Evolutionary conservation across 1,140 invertebrate genomes (phyloP).

Genomic region (Drosophila chauvacae): DNA sequence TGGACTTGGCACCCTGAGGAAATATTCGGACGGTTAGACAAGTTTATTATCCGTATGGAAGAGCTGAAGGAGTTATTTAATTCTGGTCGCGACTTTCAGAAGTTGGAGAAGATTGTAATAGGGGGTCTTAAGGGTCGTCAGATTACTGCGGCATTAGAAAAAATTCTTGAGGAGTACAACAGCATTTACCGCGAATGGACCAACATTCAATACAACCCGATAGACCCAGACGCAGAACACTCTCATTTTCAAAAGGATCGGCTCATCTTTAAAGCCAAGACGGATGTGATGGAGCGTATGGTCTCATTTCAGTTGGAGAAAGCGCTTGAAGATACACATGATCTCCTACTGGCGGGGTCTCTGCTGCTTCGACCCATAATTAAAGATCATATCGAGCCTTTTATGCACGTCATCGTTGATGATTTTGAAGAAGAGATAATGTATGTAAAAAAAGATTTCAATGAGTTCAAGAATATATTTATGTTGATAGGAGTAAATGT

Average conservation of each 20-base stretch:
- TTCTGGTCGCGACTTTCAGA: slow-evolving; percentile 90
- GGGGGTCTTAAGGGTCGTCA: slow-evolving; percentile 89
- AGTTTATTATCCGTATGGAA: slow-evolving; percentile 86
- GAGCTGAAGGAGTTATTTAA: slow-evolving; percentile 88
- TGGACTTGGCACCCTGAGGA: slow-evolving; percentile 89
- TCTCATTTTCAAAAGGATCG: slow-evolving; percentile 87
- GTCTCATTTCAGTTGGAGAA: slow-evolving; percentile 89
- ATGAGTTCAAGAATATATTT: slow-evolving; percentile 47
- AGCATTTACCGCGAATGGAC: slow-evolving; percentile 88
- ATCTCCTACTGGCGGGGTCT: slow-evolving; percentile 88
- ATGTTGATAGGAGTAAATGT: slow-evolving; percentile 24
- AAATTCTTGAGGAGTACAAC: slow-evolving; percentile 89
- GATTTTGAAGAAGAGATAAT: slow-evolving; percentile 88
- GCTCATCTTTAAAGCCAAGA: slow-evolving; percentile 85
- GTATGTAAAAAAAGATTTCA: slow-evolving; percentile 85
- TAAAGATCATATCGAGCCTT: slow-evolving; percentile 83
- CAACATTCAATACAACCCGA: slow-evolving; percentile 85
- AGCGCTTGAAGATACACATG: slow-evolving; percentile 90
- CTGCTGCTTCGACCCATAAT: slow-evolving; percentile 89
- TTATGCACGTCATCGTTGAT: slow-evolving; percentile 63
- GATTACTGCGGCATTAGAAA: slow-evolving; percentile 85
- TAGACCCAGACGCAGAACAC: slow-evolving; percentile 86
- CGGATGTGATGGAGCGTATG: slow-evolving; percentile 88
- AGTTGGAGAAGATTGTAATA: slow-evolving; percentile 92
- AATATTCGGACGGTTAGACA: slow-evolving; percentile 88